These are phyloP conservation scores for Columba janthina DNA, from an alignment of 2,113 vertebrate genomes.

Conservation along the genomic window DNA sequence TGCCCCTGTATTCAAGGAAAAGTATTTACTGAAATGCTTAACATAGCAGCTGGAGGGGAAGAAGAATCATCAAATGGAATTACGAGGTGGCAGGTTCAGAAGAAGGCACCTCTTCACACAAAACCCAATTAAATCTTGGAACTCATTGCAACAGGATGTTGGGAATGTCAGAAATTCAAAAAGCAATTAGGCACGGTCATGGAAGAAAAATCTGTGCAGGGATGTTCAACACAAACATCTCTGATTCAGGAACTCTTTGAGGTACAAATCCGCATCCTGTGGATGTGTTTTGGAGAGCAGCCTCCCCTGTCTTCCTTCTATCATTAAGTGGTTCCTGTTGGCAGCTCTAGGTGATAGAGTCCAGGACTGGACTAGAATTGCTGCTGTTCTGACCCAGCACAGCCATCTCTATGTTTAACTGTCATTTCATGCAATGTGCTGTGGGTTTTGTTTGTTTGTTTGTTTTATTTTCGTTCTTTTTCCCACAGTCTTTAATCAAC, in stretches of 20 bases:
- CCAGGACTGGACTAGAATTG: neutral
- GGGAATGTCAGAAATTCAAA: neutral
- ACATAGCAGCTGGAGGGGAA: neutral
- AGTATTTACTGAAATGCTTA: neutral
- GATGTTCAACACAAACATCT: neutral
- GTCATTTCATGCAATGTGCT: neutral
- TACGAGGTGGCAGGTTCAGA: neutral
- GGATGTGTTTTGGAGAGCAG: neutral
- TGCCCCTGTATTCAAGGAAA: neutral
- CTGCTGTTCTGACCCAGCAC: neutral
- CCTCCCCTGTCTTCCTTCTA: neutral
- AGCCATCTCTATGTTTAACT: neutral
- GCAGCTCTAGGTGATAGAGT: neutral
- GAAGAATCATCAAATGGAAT: neutral
- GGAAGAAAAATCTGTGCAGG: neutral
- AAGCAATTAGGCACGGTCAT: neutral
- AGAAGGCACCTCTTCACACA: neutral
- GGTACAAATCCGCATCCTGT: constrained; percentile 5
- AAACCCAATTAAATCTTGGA: neutral
- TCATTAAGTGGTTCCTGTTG: neutral
- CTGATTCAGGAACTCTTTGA: neutral
- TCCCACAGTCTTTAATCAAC: neutral
- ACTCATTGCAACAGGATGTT: neutral
- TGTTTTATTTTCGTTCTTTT: neutral
- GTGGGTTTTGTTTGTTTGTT: no score